Base-by-base conservation (phyloP, 2,797 vertebrate species). In the Cuniculus paca region DNA sequence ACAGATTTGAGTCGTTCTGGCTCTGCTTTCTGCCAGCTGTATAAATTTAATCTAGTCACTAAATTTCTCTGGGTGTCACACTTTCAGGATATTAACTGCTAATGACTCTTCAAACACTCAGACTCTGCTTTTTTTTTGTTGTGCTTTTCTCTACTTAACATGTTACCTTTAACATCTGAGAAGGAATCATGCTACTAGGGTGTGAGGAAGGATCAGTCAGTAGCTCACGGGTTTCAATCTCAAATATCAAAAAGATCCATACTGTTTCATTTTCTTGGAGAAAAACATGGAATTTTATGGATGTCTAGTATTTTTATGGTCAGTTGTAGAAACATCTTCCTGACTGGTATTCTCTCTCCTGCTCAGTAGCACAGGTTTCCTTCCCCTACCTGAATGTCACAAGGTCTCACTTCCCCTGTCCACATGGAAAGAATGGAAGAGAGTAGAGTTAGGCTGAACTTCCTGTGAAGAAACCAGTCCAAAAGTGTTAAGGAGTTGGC, bases 71-170 rank as follows among this genome's bases (percentile, higher is more conserved):
- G 39, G 61, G 54, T 17, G 85, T 88, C 48, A 61, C 48, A 79
- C 86, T 94, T 78, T 87, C 26, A 85, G 31, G 48, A 79, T 90
- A 89, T 95, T 91, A 87, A 75, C 95, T 70, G 91, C 42, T 90
- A 87, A 68, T 26, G 14, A 80, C 31, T 96, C 39, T 87, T 87
- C 20, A 34, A 2, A 80, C 19, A 79, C 48, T 52, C 17, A 85
- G 63, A 31, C 87, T 89, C 50, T 81, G 88, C 45, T 86, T 84
- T 89, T 86, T 84, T 89, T 89, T 68, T 63, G 28, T n/a, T 58
- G 6, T 48, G 36, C 14, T 75, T 87, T 93, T 61, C 17, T 58
- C 48, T 65, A 50, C 34, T 48, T 36, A 90, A 54, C 42, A 83
- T 75, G 26, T 31, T 54, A 58, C 45, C 50, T 39, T 78, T 78